Evolutionary conservation across 2,113 vertebrate genomes (phyloP).

Genomic region (Nothocercus julius): DNA sequence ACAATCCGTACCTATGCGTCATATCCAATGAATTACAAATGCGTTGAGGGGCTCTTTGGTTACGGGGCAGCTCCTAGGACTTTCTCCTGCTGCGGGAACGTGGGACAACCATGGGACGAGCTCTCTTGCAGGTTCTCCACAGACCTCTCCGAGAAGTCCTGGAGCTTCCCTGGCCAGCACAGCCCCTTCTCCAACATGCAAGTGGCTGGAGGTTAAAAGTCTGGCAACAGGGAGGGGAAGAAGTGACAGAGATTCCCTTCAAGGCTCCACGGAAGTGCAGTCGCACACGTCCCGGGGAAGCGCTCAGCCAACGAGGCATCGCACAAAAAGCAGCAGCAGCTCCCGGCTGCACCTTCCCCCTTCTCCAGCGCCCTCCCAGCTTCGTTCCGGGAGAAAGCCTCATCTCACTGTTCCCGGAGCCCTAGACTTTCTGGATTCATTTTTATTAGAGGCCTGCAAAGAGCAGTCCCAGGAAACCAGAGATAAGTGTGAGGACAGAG

Average conservation of each 20-base stretch:
- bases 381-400: constrained; percentile 38
- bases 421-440: neutral
- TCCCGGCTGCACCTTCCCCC: neutral
- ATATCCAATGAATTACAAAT: neutral
- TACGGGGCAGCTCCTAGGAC: neutral
- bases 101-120: neutral
- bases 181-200: neutral
- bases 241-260: neutral
- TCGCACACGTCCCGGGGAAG: constrained; percentile 4
- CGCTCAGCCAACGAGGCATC: neutral
- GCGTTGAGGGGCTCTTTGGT: neutral
- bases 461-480: neutral
- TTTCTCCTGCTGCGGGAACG: neutral
- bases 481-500: neutral
- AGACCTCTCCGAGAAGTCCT: neutral
- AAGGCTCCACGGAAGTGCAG: constrained; percentile 13
- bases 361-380: neutral
- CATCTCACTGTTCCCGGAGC: neutral
- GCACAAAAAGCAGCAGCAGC: neutral
- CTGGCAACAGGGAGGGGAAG: neutral
- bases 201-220: neutral
- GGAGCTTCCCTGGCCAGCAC: neutral
- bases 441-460: neutral
- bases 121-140: neutral
- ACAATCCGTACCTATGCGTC: neutral